Conservation (phyloP, 2,797 vertebrate species). For the Corythornis leucogaster region DNA sequence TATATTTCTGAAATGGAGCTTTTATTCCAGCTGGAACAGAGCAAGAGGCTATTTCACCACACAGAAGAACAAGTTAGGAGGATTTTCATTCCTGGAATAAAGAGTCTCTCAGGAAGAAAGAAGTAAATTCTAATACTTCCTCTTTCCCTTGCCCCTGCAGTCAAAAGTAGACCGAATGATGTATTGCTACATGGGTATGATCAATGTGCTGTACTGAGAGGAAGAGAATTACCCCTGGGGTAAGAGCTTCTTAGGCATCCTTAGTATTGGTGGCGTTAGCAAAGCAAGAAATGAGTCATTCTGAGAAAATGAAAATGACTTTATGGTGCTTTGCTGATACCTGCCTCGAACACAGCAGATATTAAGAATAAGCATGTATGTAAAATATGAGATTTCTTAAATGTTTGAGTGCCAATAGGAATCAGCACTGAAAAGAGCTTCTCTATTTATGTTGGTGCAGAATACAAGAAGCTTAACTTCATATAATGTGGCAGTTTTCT, state of each 20-base stretch:
- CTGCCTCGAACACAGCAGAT: background rate
- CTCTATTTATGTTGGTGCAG: background rate
- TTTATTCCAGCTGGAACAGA: background rate
- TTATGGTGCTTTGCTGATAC: conserved; percentile 25
- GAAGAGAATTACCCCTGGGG: background rate
- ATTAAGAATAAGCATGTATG: background rate
- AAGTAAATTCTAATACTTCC: background rate
- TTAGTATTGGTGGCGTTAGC: background rate
- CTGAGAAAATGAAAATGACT: background rate
- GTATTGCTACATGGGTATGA: background rate
- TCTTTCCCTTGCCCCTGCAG: background rate
- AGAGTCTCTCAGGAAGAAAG: background rate
- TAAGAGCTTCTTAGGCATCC: background rate
- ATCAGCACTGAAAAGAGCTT: background rate
- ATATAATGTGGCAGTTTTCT: background rate
- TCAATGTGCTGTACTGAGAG: background rate
- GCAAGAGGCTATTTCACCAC: background rate
- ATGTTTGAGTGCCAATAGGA: background rate
- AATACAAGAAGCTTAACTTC: background rate
- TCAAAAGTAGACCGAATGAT: background rate
- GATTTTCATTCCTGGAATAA: background rate
- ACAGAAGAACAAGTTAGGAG: background rate
- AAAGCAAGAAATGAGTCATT: background rate
- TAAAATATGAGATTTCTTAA: background rate
- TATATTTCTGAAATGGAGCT: background rate